Base-by-base conservation (phyloP, 92 coral and sea anemone genomes). In the Epizoanthus scotinus region DNA sequence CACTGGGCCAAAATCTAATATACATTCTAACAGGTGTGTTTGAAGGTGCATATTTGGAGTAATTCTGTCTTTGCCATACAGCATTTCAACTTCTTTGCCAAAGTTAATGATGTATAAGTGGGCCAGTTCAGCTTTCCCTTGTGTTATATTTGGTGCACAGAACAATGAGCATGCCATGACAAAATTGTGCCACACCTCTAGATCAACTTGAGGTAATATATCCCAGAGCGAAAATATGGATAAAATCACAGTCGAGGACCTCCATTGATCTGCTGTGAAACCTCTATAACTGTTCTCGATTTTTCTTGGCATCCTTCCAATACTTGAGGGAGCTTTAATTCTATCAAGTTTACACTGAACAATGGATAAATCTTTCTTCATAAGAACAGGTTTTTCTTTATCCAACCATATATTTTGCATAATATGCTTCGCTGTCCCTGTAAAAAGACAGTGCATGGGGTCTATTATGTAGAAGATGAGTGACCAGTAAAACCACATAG, bases 1-100 rank as follows among this genome's bases (percentile, higher is more conserved):
- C 4, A 91, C 89, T 15, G 95, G 92, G 1, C 90, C 92, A 86
- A 20, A 86, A n/a, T 91, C 91, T 12, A 86, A 19, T n/a, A 86
- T 78, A 21, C 91, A 86, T 20, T 91, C 96, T 25, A 84, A 47
- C 21, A 91, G 68, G 44, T 91, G 97, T 0, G 82, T 85, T 19
- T 85, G 82, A 6, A 91, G 89, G 66, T 91, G 94, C 89, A 91
- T 91, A n/a, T 91, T 91, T 10, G 89, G 93, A 64, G 88, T 89
- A 47, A 85, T 90, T 7, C 36, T 82, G 59, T 77, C 67, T 40
- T 81, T 91, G 6, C 89, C 97, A 82, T 91, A 89, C 25, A 80
- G 42, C 38, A 63, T 44, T 82, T 89, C 87, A 62, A 89, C 9
- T 15, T 42, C 83, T 8, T 82, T 60, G 4, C 89, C 68, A 59